Conservation (phyloP, 2,113 vertebrate genomes). For the Crotalus viridis region DNA sequence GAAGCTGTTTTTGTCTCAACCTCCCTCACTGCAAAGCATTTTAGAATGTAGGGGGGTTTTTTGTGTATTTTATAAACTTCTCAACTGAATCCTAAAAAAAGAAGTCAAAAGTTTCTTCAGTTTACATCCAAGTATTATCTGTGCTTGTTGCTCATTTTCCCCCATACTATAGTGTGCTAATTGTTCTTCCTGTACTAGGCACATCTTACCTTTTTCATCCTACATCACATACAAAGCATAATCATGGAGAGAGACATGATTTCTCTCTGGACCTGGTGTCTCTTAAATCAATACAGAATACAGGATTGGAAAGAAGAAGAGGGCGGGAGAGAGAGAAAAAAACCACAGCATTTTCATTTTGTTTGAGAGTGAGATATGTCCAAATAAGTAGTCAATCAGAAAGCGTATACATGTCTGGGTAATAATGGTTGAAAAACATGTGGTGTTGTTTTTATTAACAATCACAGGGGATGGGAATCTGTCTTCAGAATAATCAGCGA, state of each 20-base stretch:
- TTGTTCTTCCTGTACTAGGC: slow-evolving; percentile 19
- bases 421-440: not conserved
- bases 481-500: not conserved
- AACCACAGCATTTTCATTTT: not conserved
- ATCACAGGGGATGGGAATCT: not conserved
- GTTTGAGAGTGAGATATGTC: not conserved
- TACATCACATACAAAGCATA: not conserved
- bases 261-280: slow-evolving; percentile 19
- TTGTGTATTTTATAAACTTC: not conserved
- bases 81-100: not conserved
- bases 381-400: not conserved
- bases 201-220: slow-evolving; percentile 37
- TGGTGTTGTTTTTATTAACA: not conserved
- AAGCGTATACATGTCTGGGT: not conserved
- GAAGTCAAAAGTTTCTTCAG: slow-evolving; percentile 3
- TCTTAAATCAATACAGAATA: not conserved
- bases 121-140: slow-evolving; percentile 5
- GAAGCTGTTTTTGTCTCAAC: not conserved
- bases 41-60: not conserved
- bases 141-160: not conserved
- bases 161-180: not conserved
- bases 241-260: not conserved
- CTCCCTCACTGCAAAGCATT: not conserved
- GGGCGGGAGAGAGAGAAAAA: not conserved
- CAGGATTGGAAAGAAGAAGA: not conserved